Percentiles rank a stretch among this genome's conserved stretches.
Conservation (phyloP, 2,888 invertebrate species). For the Pammene aurita region DNA sequence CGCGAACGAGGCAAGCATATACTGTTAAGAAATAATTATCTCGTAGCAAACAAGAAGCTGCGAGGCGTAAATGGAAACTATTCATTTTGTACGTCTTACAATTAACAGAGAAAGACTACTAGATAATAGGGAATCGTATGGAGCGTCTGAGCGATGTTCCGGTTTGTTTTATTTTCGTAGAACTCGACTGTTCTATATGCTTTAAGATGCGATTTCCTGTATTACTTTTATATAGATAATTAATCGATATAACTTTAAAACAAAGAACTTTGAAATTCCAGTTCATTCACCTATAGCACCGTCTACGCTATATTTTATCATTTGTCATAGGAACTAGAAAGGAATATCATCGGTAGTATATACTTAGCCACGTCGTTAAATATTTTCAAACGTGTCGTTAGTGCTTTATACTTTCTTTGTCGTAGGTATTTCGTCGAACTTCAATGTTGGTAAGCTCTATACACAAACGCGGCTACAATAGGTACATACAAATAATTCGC, state of each 20-base stretch:
- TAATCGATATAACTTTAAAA: not conserved
- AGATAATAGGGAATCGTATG: slow-evolving; percentile 25
- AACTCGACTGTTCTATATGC: slow-evolving; percentile 8
- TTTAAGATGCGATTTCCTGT: not conserved
- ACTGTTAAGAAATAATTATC: slow-evolving; percentile 40
- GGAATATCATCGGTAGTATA: not conserved
- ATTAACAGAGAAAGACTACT: slow-evolving; percentile 37
- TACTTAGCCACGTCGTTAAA: not conserved
- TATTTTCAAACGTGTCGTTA: not conserved
- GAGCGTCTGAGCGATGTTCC: slow-evolving; percentile 21
- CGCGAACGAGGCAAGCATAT: slow-evolving; percentile 29
- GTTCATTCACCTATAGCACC: not conserved
- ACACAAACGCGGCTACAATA: not conserved
- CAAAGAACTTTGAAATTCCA: not conserved
- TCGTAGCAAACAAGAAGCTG: slow-evolving; percentile 35
- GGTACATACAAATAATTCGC: too few relatives aligned
- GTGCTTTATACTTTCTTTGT: not conserved
- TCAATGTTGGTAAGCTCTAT: not conserved
- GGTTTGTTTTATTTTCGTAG: slow-evolving; percentile 24
- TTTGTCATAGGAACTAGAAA: not conserved
- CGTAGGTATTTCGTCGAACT: not conserved
- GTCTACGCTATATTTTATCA: not conserved
- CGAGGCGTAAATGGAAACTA: slow-evolving; percentile 40
- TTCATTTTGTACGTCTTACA: slow-evolving; percentile 38
- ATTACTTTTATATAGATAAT: not conserved